phyloP scores from a whole-genome alignment of 2,797 vertebrate genomes.

The Spondyliosoma cantharus region DNA sequence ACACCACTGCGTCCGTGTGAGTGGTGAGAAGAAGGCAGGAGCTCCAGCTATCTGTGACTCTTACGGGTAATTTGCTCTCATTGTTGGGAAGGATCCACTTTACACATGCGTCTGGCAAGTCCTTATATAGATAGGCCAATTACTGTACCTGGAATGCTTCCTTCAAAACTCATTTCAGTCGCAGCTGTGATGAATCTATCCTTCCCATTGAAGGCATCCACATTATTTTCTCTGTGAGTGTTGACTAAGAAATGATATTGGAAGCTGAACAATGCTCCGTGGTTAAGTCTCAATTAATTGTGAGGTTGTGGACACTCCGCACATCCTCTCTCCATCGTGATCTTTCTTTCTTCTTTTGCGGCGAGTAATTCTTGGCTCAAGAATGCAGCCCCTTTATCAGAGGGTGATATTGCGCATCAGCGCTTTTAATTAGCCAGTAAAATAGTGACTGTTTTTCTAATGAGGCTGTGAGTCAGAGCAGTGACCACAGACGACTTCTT shows the following conservation, averaged over 20 bases:
- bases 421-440: conserved; percentile 55
- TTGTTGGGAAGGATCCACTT: conserved; percentile 33
- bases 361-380: conserved; percentile 37
- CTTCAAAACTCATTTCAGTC: conserved; percentile 25
- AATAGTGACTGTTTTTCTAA: conserved; percentile 22
- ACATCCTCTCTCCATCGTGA: conserved; percentile 25
- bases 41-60: conserved; percentile 28
- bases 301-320: conserved; percentile 11
- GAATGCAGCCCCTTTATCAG: conserved; percentile 34
- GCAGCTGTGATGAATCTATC: conserved; percentile 17
- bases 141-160: conserved; percentile 26
- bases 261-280: conserved; percentile 18
- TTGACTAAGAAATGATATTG: not conserved
- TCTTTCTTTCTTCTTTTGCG: conserved; percentile 44
- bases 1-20: conserved; percentile 25
- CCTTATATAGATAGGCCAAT: conserved; percentile 36
- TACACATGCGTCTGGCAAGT: conserved; percentile 22
- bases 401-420: conserved; percentile 44
- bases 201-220: not conserved
- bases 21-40: conserved; percentile 24
- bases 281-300: conserved; percentile 49
- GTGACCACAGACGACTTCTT: conserved; percentile 17
- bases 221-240: conserved; percentile 13
- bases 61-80: conserved; percentile 42
- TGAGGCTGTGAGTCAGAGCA: conserved; percentile 26